Evolutionary conservation across 2,113 vertebrate species (phyloP), one percentile per base, ranked within the genome.

Genomic region (Opisthocomus hoazin): DNA sequence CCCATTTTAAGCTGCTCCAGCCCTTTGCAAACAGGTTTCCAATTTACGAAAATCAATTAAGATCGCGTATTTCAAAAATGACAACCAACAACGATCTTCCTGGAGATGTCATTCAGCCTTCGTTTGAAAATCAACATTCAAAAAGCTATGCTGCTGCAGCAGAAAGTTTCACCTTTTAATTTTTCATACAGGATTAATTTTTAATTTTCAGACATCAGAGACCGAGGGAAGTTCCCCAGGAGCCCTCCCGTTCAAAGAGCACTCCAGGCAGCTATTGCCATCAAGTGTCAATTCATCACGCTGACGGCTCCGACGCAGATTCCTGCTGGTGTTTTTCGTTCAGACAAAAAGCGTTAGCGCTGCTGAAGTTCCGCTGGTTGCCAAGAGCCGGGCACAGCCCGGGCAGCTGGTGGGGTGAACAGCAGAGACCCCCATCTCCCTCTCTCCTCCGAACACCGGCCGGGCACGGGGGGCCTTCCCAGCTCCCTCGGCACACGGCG

Each of bases 111-210:
- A 50, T 34, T 50, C 54, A 26, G 48, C 57, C 91, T 89, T 58
- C 75, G 12, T 37, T 76, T 81, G 53, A 32, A 39, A 61, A 88
- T 75, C 96, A 96, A 41, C 56, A 57, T 84, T 80, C 82, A 53
- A 64, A n/a, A 77, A 92, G 87, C 84, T 66, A 14, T 41, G 54
- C 93, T 93, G 84, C 95, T 89, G 94, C 70, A 94, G 84, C 89
- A 84, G 70, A 94, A 94, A 85, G 54, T 80, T 93, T 92, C 87
- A 91, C 80, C 90, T 94, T 96, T 94, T 84, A 95, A 97, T 90
- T 88, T 94, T 97, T 97, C 89, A 96, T 95, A 85, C 61, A 4
- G 19, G 91, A 96, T 94, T 93, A 96, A 95, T 93, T 92, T 96
- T 97, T 96, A 93, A 96, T 94, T 94, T 79, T 58, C 93, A 75